A percentile compares a stretch with the other conserved stretches of the same genome.
These are phyloP conservation scores for Porites lobata DNA, from an alignment of 92 coral and sea anemone genomes.

Conservation along the genomic window DNA sequence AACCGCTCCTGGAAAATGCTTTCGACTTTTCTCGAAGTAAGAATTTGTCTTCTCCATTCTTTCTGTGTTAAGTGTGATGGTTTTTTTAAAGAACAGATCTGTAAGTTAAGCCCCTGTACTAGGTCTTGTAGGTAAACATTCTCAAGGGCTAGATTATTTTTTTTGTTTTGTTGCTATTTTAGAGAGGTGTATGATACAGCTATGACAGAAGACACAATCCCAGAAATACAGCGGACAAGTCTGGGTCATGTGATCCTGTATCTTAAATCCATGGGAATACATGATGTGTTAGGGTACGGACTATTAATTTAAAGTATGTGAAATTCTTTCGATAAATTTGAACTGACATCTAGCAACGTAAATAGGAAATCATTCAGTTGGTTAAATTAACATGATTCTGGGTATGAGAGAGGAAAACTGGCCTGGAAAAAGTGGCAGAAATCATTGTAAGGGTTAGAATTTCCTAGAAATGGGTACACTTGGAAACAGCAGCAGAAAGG, in stretches of 20 bases:
- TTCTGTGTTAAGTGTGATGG: not conserved
- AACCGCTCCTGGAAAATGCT: slow-evolving; percentile 90
- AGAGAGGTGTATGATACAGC: slow-evolving; percentile 86
- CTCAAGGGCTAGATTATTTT: not conserved
- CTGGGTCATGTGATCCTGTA: slow-evolving; percentile 85
- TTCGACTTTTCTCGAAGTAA: slow-evolving; percentile 87
- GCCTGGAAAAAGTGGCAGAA: no score
- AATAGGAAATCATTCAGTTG: no score
- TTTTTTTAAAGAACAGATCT: not conserved
- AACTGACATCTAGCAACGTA: no score
- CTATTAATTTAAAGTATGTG: not conserved
- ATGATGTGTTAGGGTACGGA: slow-evolving; percentile 84
- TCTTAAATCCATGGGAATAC: slow-evolving; percentile 90
- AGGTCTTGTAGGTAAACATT: not conserved
- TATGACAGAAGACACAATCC: slow-evolving; percentile 87
- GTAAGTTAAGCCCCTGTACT: not conserved
- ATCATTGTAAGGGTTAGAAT: no score
- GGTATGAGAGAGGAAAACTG: no score
- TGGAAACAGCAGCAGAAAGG: no score
- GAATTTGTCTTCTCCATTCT: not conserved
- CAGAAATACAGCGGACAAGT: slow-evolving; percentile 95
- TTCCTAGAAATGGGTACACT: no score
- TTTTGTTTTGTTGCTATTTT: not conserved
- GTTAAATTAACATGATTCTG: no score
- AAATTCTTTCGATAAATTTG: no score